Evolutionary conservation across 2,797 vertebrate genomes (phyloP).

Genomic region (Pseudochirops corinnae): DNA sequence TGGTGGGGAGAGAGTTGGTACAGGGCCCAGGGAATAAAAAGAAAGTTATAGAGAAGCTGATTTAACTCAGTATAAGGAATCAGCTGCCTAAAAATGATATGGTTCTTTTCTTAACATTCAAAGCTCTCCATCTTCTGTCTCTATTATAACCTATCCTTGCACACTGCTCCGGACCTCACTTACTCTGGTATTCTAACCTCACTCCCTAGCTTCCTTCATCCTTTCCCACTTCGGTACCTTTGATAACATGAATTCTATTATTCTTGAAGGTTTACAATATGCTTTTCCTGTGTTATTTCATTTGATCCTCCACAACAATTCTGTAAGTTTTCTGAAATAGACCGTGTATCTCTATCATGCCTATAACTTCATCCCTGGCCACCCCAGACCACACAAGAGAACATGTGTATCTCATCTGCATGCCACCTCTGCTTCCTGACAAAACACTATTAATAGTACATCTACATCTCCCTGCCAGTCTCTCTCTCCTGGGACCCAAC

Average conservation of each 20-base stretch:
- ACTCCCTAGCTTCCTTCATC: neutral
- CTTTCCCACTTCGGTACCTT: neutral
- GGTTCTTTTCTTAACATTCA: neutral
- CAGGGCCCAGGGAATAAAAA: neutral
- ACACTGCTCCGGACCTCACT: neutral
- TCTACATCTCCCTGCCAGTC: neutral
- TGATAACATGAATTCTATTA: neutral
- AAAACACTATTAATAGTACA: neutral
- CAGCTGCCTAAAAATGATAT: neutral
- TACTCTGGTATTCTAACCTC: neutral
- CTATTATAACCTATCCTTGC: neutral
- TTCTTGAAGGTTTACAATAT: neutral
- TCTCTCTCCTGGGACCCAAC: neutral
- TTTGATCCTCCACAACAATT: neutral
- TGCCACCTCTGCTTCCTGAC: neutral
- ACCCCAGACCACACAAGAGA: neutral
- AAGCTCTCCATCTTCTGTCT: neutral
- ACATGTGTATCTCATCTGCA: neutral
- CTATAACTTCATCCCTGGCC: neutral
- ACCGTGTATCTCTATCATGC: neutral
- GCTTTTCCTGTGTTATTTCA: neutral
- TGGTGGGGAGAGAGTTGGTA: neutral
- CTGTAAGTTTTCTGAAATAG: neutral
- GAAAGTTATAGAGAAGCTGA: neutral
- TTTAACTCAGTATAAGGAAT: neutral